These are phyloP conservation scores for Eciton burchellii DNA, from an alignment of 1,140 invertebrate genomes.

Conservation along the genomic window DNA sequence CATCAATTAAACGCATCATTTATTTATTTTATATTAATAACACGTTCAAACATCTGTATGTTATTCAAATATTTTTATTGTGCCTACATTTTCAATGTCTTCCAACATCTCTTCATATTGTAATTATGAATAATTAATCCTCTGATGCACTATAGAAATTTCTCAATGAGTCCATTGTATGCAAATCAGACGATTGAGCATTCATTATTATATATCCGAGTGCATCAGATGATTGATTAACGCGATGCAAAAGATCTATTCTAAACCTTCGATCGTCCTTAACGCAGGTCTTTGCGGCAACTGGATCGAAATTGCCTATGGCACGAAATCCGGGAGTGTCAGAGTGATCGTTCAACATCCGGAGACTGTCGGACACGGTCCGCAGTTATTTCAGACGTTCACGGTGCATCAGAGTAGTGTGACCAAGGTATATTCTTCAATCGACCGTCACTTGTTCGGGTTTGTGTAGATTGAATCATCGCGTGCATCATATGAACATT, in stretches of 20 bases:
- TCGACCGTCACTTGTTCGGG: not conserved
- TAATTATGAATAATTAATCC: slow-evolving; percentile 32
- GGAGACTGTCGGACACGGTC: slow-evolving; percentile 98
- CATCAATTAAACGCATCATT: no score
- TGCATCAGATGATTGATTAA: slow-evolving; percentile 48
- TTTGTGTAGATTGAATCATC: no score
- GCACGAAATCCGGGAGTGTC: slow-evolving; percentile 97
- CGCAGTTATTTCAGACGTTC: slow-evolving; percentile 99
- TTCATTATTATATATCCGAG: not conserved
- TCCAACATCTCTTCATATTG: slow-evolving; percentile 4
- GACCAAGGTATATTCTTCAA: slow-evolving; percentile 90
- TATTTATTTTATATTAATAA: slow-evolving; percentile 34
- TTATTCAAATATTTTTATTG: slow-evolving; percentile 28
- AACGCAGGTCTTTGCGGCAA: slow-evolving; percentile 96
- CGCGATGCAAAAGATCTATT: not conserved
- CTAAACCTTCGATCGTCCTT: not conserved
- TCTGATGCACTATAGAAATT: slow-evolving; percentile 32
- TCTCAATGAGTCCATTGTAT: not conserved
- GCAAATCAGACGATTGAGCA: not conserved
- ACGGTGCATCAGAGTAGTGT: slow-evolving; percentile 98
- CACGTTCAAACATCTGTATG: slow-evolving; percentile 1
- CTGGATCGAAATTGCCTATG: slow-evolving; percentile 99
- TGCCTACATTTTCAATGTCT: slow-evolving; percentile 29
- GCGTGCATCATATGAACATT: no score
- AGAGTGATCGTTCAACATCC: slow-evolving; percentile 99